Evolutionary conservation across 1,140 invertebrate species (phyloP).

Genomic region (Magallana angulata): DNA sequence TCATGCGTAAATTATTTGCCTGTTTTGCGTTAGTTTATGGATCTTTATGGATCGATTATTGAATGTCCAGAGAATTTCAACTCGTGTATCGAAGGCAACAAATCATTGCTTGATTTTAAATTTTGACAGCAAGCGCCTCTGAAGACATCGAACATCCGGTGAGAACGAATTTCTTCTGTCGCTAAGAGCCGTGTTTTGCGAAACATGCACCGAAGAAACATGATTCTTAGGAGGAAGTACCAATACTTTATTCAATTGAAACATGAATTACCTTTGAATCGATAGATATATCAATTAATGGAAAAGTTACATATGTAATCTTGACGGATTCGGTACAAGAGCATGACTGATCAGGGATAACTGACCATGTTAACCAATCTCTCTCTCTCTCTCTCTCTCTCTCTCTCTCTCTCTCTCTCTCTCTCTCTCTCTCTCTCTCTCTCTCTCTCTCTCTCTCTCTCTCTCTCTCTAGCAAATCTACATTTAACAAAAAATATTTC

Average conservation of each 20-base stretch:
- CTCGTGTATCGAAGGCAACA: background rate
- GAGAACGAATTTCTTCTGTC: slow-evolving; percentile 8
- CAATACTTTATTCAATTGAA: background rate
- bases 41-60: background rate
- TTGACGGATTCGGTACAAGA: slow-evolving; percentile 13
- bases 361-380: background rate
- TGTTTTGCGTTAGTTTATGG: no score
- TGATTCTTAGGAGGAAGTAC: background rate
- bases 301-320: background rate
- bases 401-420: no score
- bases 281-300: slow-evolving; percentile 26
- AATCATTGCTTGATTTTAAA: background rate
- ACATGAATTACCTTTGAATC: slow-evolving; percentile 4
- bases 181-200: background rate
- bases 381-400: background rate
- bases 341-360: background rate
- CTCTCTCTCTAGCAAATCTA: no score
- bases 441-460: no score
- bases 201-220: slow-evolving; percentile 11
- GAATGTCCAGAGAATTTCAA: background rate
- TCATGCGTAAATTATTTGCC: no score
- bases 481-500: no score
- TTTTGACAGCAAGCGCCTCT: slow-evolving; percentile 15
- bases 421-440: background rate
- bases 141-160: slow-evolving; percentile 7